These are phyloP conservation scores for Lanistes nyassanus DNA, from an alignment of 1,140 invertebrate species.

Conservation along the genomic window DNA sequence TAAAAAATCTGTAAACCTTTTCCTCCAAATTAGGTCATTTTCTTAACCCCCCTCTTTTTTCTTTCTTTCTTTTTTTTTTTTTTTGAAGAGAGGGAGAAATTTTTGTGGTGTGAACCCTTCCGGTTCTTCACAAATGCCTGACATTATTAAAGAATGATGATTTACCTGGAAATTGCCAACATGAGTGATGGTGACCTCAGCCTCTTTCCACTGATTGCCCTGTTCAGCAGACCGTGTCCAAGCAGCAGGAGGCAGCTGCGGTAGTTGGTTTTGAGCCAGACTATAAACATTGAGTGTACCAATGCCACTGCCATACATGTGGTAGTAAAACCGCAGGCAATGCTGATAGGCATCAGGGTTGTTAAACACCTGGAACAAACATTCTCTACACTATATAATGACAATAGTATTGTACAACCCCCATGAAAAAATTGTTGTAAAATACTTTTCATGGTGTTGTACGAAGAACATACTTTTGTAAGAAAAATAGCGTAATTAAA, in stretches of 20 bases:
- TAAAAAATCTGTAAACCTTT: too few species aligned
- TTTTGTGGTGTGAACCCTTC: too few species aligned
- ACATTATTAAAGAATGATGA: background rate
- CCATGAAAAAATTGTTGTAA: too few species aligned
- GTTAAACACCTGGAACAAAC: slow-evolving; percentile 13
- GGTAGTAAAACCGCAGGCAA: slow-evolving; percentile 74
- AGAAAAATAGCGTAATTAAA: too few species aligned
- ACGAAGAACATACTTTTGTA: too few species aligned
- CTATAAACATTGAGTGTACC: slow-evolving; percentile 52
- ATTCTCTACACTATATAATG: background rate
- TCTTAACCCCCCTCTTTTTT: too few species aligned
- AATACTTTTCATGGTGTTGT: too few species aligned
- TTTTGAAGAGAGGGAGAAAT: too few species aligned
- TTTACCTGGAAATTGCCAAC: slow-evolving; percentile 53
- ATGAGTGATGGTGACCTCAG: slow-evolving; percentile 49
- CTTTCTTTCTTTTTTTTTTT: too few species aligned
- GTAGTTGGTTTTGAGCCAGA: slow-evolving; percentile 29
- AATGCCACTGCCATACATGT: slow-evolving; percentile 76
- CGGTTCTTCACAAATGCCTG: too few species aligned
- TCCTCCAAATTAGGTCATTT: too few species aligned
- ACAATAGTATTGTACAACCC: background rate
- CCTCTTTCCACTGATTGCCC: slow-evolving; percentile 50
- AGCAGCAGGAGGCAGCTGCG: background rate
- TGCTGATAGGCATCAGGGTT: slow-evolving; percentile 8
- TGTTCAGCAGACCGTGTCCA: slow-evolving; percentile 51